Evolutionary conservation across 2,797 vertebrate genomes (phyloP), one percentile per base, ranked within the genome.

Genomic region (Potorous gilbertii): DNA sequence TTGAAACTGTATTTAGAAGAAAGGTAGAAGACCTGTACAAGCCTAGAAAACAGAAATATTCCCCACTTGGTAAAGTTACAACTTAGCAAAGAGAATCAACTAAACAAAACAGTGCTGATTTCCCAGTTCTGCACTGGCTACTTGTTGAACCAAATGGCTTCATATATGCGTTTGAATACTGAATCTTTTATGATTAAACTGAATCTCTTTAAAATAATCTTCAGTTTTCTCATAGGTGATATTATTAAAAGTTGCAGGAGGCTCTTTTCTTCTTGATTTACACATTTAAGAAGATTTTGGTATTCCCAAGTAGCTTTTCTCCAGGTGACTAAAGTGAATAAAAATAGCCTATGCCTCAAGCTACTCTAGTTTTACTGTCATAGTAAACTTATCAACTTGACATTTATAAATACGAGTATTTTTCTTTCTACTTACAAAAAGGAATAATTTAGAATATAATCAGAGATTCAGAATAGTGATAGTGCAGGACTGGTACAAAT

Each of bases 121-220:
- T 5, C 34, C 34, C 5, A 74, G 34, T n/a, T 74, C 62, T 34
- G 13, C 59, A n/a, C 31, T 66, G 59, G 59, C 59, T 62, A 34
- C 59, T 34, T 62, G 11, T 4, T 34, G 59, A n/a, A 66, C 31
- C 31, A 66, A n/a, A 66, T 66, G 59, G 16, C 59, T 74, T 74
- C 62, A 74, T n/a, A 21, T 40, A 40, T 18, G 16, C 34, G n/a
- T 74, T 9, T 74, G 66, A 93, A 5, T 89, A 91, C 50, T 90
- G 34, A n/a, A 90, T 87, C 34, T n/a, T 74, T 40, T n/a, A 74
- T 93, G 92, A 97, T 11, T 90, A 96, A 96, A 94, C 74, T 95
- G 57, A 94, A 96, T 92, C 56, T 96, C 91, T 87, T 93, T 94
- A 95, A 96, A 95, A 91, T 5, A 94, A 12, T 56, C 74, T 56